phyloP scores from a whole-genome alignment of 2,797 vertebrate genomes.

The Muscicapa striata region DNA sequence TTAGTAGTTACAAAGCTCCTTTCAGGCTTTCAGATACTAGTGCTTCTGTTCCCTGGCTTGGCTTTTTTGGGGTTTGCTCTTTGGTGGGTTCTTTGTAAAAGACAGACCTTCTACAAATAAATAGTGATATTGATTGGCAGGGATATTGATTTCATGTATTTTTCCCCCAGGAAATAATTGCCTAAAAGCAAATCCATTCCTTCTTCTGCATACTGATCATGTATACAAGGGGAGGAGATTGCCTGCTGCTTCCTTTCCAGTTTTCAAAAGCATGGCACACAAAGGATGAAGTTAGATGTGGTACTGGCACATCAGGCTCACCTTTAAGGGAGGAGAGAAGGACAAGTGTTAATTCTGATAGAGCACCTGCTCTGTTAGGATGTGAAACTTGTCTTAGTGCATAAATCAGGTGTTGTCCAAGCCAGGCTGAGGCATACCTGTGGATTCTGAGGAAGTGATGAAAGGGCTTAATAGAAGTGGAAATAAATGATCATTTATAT shows the following conservation, averaged over 20 bases:
- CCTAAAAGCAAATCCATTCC: background rate
- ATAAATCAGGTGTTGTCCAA: background rate
- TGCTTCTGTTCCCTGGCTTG: background rate
- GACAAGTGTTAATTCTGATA: background rate
- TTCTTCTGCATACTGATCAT: background rate
- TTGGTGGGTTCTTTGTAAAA: background rate
- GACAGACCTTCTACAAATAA: background rate
- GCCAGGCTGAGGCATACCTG: background rate
- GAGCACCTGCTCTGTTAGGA: background rate
- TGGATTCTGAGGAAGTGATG: constrained; percentile 9
- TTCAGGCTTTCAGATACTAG: background rate
- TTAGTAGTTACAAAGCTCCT: background rate
- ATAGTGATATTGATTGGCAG: background rate
- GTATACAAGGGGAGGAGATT: background rate
- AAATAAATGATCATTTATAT: background rate
- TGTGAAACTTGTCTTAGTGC: background rate
- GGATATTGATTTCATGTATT: constrained; percentile 5
- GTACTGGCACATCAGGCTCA: background rate
- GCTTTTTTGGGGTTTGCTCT: background rate
- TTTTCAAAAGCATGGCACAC: background rate
- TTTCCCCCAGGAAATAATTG: background rate
- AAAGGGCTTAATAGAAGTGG: background rate
- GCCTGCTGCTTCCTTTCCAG: background rate
- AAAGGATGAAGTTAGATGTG: background rate
- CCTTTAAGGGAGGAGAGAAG: background rate